phyloP scores from a whole-genome alignment of 2,113 vertebrate species.

The Maccullochella peelii region DNA sequence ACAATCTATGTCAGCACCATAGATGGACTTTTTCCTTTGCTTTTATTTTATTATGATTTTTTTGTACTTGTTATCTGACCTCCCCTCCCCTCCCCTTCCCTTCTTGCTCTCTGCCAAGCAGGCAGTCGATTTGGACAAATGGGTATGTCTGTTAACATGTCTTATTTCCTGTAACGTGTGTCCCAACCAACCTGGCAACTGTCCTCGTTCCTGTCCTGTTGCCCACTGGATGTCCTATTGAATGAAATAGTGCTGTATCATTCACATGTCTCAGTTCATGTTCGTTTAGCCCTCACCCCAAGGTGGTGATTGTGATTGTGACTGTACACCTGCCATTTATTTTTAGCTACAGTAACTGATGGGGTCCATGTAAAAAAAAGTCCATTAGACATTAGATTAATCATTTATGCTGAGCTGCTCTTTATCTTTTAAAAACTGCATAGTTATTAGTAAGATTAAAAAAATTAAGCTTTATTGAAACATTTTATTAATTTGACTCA shows the following conservation, averaged over 20 bases:
- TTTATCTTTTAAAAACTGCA: background rate
- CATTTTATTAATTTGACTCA: conserved; percentile 23
- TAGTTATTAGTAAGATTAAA: background rate
- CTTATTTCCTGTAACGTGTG: conserved; percentile 70
- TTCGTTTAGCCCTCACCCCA: conserved; percentile 16
- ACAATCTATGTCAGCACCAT: conserved; percentile 17
- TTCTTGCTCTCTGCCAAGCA: conserved; percentile 79
- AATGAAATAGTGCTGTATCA: conserved; percentile 65
- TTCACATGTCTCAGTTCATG: conserved; percentile 45
- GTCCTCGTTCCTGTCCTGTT: conserved; percentile 66
- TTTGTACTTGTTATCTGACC: conserved; percentile 69
- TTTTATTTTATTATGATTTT: conserved; percentile 52
- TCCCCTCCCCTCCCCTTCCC: conserved; percentile 59
- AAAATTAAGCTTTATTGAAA: background rate
- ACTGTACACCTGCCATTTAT: conserved; percentile 34
- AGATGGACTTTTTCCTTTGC: conserved; percentile 26
- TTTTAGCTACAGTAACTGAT: conserved; percentile 13
- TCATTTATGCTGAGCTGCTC: background rate
- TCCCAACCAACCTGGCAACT: conserved; percentile 56
- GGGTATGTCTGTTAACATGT: conserved; percentile 84
- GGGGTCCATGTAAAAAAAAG: conserved; percentile 23
- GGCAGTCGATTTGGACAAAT: conserved; percentile 89
- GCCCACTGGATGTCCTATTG: conserved; percentile 49
- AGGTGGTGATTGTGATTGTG: conserved; percentile 3
- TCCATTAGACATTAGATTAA: background rate